Evolutionary conservation across 2,113 vertebrate species (phyloP), one percentile per base, ranked within the genome.

Genomic region (Prietella phreatophila): DNA sequence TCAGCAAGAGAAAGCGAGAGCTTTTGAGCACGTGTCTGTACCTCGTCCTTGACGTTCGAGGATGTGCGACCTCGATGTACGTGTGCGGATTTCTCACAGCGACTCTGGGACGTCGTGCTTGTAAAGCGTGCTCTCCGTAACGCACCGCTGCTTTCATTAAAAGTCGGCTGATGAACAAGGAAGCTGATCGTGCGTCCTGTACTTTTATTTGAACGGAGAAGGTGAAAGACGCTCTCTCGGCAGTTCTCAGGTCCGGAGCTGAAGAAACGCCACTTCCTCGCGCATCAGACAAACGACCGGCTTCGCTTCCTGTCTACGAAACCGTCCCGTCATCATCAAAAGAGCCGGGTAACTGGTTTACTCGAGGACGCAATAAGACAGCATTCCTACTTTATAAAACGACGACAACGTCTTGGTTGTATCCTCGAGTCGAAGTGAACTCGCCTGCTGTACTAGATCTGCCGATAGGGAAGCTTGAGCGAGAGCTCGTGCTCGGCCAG

Each of bases 401-500:
- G 20, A 50, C 25, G 25, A 19, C 30, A 22, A 22, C 42, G 42
- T 8, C 36, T 3, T 47, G 50, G 7, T 56, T 4, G n/a, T 4
- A 58, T 22, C 50, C 58, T 33, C 33, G 78, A 19, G 17, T 33
- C n/a, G 9, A 60, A 42, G 11, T 27, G 30, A 19, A 80, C 5
- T 30, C 84, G 47, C 36, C 42, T 60, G 85, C 75, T 82, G 60
- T 83, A 50, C 25, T 50, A 42, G 75, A 50, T 56, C 14, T 55
- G 76, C 27, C 80, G 2, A 61, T 61, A 61, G 80, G 56, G 22
- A 42, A 83, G 84, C 78, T 83, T 42, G 20, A 42, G 61, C 80
- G 4, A 82, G 30, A 89, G 90, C 79, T 56, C 79, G 87, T 84
- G 88, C 86, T 85, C 60, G 25, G 85, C 89, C 89, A 93, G 90